Percentiles rank a stretch among this genome's conserved stretches.
Conservation (phyloP, 2,888 invertebrate species). For the Laothoe populi region DNA sequence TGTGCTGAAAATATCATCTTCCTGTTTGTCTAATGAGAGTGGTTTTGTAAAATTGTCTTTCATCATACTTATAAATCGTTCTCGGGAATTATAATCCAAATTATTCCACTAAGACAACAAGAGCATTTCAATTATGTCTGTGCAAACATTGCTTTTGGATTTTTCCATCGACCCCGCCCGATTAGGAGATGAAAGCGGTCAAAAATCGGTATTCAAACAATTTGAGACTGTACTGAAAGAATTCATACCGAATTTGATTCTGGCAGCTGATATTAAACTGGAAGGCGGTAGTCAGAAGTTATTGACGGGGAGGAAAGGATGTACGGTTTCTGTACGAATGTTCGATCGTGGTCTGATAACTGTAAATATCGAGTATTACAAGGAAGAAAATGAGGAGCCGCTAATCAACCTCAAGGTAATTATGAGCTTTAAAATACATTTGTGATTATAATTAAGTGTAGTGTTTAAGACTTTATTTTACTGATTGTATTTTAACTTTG, state of each 20-base stretch:
- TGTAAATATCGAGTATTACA: constrained; percentile 93
- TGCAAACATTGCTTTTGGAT: constrained; percentile 91
- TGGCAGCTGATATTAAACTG: constrained; percentile 87
- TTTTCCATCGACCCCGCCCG: constrained; percentile 90
- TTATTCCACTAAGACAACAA: neutral
- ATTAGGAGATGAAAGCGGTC: constrained; percentile 87
- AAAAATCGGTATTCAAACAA: constrained; percentile 87
- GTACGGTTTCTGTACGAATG: constrained; percentile 89
- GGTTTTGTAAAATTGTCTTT: neutral
- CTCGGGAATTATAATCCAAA: neutral
- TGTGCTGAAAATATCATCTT: neutral
- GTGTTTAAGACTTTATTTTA: no score
- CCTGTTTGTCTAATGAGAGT: neutral
- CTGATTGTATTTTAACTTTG: no score
- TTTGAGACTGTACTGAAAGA: constrained; percentile 89
- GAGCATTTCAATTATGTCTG: constrained; percentile 86
- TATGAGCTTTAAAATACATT: no score
- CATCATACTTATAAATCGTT: neutral
- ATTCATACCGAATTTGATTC: constrained; percentile 89
- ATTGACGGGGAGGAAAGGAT: constrained; percentile 88
- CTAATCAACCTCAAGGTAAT: constrained; percentile 91
- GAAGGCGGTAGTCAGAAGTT: constrained; percentile 89
- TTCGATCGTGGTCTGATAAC: constrained; percentile 91
- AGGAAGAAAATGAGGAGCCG: constrained; percentile 89
- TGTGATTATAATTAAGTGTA: no score